Evolutionary conservation across 2,888 invertebrate species (phyloP), one percentile per base, ranked within the genome.

Genomic region (Endomychus coccineus): DNA sequence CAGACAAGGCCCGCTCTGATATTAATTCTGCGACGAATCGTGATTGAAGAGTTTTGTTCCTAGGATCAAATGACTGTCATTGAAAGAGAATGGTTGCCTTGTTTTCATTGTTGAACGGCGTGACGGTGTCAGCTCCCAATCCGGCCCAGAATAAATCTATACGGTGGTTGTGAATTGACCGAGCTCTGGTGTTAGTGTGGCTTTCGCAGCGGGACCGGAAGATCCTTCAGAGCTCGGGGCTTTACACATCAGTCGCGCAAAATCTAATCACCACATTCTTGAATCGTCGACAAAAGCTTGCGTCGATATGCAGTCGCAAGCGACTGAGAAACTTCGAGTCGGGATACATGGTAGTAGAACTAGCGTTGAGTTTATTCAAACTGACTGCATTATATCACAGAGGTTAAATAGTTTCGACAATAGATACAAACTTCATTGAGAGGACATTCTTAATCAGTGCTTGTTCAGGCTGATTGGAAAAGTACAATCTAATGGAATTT

Each of bases 1-100:
- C n/a, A n/a, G n/a, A n/a, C n/a, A n/a, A n/a, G n/a, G n/a, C n/a
- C n/a, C n/a, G n/a, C n/a, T n/a, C n/a, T n/a, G n/a, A n/a, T n/a
- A n/a, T n/a, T n/a, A n/a, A n/a, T n/a, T n/a, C n/a, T n/a, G n/a
- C n/a, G n/a, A n/a, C n/a, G n/a, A n/a, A n/a, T n/a, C n/a, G n/a
- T n/a, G n/a, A n/a, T n/a, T n/a, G n/a, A n/a, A 19, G 21, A 19
- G 21, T n/a, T 6, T n/a, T n/a, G 21, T 19, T 6, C 6, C 21
- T 6, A 19, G 21, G 21, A 19, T 19, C 21, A 19, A 19, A 19
- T 19, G 21, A 19, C n/a, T 19, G 21, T 19, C 21, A 19, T 6
- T n/a, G n/a, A 19, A n/a, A 19, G 21, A 19, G 21, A 19, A 19
- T 19, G n/a, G 21, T 19, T 19, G 21, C 21, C 21, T 19, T 19